These are phyloP conservation scores for Tretioscincus oriximinensis DNA, from an alignment of 2,113 vertebrate genomes.

Conservation along the genomic window DNA sequence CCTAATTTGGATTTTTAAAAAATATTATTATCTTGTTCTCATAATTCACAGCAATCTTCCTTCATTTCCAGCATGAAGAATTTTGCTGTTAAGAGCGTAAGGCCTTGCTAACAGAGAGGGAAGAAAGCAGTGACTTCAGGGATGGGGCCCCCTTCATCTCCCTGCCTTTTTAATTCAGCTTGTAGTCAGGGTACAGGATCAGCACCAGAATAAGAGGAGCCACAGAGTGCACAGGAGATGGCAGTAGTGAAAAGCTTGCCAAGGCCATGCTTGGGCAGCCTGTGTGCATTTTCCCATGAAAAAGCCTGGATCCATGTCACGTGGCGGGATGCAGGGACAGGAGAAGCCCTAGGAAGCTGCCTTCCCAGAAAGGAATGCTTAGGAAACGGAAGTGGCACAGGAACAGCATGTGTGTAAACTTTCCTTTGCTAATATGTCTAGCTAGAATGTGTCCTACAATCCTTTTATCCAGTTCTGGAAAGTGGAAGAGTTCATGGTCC, in stretches of 20 bases:
- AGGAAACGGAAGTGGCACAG: conserved; percentile 57
- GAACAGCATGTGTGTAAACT: conserved; percentile 61
- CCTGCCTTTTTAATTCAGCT: background rate
- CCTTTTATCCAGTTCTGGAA: conserved; percentile 51
- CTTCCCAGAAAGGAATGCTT: conserved; percentile 8
- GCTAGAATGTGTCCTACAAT: conserved; percentile 59
- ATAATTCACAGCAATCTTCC: background rate
- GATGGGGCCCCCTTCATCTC: background rate
- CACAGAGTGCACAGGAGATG: background rate
- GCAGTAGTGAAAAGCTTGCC: background rate
- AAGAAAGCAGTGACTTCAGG: background rate
- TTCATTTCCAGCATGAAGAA: conserved; percentile 38
- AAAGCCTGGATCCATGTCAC: background rate
- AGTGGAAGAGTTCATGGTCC: conserved; percentile 25
- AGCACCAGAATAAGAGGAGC: background rate
- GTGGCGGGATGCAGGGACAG: background rate
- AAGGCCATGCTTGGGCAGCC: background rate
- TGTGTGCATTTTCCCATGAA: background rate
- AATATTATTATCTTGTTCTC: background rate
- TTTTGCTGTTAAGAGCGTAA: background rate
- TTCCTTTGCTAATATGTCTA: conserved; percentile 65
- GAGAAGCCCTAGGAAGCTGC: conserved; percentile 25
- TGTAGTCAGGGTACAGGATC: background rate
- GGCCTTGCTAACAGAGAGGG: conserved; percentile 6
- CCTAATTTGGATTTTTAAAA: background rate